Evolutionary conservation across 2,113 vertebrate species (phyloP).

Genomic region (Amphiprion percula): DNA sequence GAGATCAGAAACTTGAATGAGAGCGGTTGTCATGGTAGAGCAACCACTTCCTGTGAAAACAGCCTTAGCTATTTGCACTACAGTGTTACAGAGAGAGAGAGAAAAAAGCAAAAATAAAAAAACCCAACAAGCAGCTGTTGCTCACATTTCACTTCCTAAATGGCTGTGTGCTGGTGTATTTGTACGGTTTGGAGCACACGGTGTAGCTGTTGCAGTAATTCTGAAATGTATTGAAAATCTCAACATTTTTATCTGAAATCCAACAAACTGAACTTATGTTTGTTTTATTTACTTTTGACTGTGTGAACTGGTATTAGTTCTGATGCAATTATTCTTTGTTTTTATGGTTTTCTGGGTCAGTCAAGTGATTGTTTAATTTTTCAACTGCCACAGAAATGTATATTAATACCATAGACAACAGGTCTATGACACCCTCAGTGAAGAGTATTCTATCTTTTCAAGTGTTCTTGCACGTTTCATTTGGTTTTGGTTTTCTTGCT

Average conservation of each 20-base stretch:
- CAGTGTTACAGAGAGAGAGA: constrained; percentile 21
- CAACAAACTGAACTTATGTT: not conserved
- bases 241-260: constrained; percentile 3
- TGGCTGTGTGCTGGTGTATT: not conserved
- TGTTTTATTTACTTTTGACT: not conserved
- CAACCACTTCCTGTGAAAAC: constrained; percentile 78
- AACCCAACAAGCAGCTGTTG: constrained; percentile 42
- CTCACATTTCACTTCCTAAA: constrained; percentile 56
- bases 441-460: not conserved
- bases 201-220: not conserved
- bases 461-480: not conserved
- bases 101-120: constrained; percentile 3
- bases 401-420: too few relatives aligned
- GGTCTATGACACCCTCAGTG: not conserved
- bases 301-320: not conserved
- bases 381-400: not conserved
- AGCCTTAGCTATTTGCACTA: constrained; percentile 45
- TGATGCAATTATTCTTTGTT: not conserved
- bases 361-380: not conserved
- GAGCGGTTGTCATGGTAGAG: constrained; percentile 45
- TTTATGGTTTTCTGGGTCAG: not conserved
- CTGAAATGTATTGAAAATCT: not conserved
- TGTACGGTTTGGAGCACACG: not conserved
- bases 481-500: not conserved
- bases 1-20: constrained; percentile 73